Evolutionary conservation across 2,113 vertebrate genomes (phyloP), one percentile per base, ranked within the genome.

Genomic region (Apaloderma vittatum): DNA sequence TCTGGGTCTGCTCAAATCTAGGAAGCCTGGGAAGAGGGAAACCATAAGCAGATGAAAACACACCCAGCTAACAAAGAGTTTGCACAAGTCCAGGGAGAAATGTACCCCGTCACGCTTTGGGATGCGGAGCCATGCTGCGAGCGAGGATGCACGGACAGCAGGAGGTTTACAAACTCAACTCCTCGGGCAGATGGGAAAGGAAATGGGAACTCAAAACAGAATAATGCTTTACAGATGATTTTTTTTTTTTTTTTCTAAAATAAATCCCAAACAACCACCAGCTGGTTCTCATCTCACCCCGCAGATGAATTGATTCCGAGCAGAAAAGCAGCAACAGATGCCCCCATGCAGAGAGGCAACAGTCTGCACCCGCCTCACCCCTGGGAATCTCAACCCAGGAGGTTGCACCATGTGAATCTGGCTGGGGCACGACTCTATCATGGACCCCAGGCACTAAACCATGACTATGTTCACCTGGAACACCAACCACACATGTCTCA

Each of bases 231-330:
- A 46, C 55, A 90, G 88, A 95, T 91, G 37, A 48, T 23, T 6
- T 19, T 7, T 59, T 59, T 23, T 66, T 1, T 29, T 82, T 79
- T 84, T 82, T 79, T 84, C 75, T 40, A 73, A 75, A 86, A 66
- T 70, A 94, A 90, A 95, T 74, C 51, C 88, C 68, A 80, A 74
- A 77, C 63, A 86, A 30, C 34, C 19, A 78, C 59, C 94, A 97
- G 83, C 95, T 95, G 94, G 75, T 94, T 97, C 88, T 93, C 78
- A 83, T 97, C 94, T 93, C 68, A 74, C 63, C 37, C 86, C 55
- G 37, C 90, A 88, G 83, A 95, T 90, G 32, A 96, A 92, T 22
- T 84, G 76, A 81, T 74, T 62, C 75, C 0, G 0, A 83, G 82
- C 70, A 89, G 79, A 94, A 94, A 92, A 94, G 86, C 86, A 93